Evolutionary conservation across 1,140 invertebrate genomes (phyloP).

Genomic region (Lepidurus arcticus): DNA sequence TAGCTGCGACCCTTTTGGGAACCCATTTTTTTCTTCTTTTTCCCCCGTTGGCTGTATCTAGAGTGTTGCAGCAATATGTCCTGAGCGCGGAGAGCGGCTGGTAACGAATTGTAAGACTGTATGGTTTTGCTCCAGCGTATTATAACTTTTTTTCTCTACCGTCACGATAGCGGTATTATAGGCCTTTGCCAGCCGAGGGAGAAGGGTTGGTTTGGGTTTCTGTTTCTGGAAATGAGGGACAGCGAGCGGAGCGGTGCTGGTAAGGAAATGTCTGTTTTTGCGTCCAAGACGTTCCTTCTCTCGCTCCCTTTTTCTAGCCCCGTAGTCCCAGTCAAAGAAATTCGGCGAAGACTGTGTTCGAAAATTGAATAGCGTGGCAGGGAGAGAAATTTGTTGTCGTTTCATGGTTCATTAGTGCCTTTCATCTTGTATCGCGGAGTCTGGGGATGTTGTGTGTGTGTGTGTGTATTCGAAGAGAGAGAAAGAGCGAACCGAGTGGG

Average conservation of each 20-base stretch:
- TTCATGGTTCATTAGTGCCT: constrained; percentile 11
- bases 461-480: background rate
- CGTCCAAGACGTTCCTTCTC: background rate
- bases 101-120: background rate
- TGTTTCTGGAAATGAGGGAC: background rate
- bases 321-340: constrained; percentile 1
- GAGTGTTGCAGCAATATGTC: too few relatives aligned
- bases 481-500: background rate
- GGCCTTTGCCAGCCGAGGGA: background rate
- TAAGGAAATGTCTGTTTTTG: constrained; percentile 18
- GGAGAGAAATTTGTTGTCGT: constrained; percentile 21
- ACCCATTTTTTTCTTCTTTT: too few relatives aligned
- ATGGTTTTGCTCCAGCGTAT: background rate
- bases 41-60: too few relatives aligned
- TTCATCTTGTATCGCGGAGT: constrained; percentile 22
- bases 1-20: too few relatives aligned
- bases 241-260: background rate
- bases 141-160: background rate
- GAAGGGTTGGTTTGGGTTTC: background rate
- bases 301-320: background rate
- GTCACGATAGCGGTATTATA: background rate
- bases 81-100: background rate
- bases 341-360: background rate
- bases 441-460: background rate
- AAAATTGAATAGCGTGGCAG: background rate